phyloP scores from a whole-genome alignment of 2,113 vertebrate species.

The Bos javanicus region DNA sequence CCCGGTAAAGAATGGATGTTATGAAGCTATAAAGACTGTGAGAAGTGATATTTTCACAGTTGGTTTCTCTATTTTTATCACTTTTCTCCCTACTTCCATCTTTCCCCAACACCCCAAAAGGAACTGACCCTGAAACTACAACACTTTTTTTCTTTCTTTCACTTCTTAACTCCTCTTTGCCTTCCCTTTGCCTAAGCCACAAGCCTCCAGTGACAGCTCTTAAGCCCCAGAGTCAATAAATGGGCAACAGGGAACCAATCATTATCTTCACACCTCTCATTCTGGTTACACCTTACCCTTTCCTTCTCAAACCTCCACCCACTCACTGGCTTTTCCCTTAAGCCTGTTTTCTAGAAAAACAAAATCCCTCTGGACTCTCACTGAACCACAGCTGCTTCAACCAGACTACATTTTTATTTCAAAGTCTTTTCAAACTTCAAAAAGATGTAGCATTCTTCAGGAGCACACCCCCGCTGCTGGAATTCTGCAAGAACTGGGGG shows the following conservation, averaged over 20 bases:
- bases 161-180: background rate
- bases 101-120: background rate
- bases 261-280: background rate
- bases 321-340: background rate
- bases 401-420: background rate
- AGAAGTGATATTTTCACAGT: background rate
- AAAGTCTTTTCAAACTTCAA: slow-evolving; percentile 10
- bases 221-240: background rate
- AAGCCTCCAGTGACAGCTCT: background rate
- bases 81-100: background rate
- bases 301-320: background rate
- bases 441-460: background rate
- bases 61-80: background rate
- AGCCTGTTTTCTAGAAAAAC: background rate
- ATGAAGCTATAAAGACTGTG: background rate
- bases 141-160: background rate
- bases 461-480: background rate
- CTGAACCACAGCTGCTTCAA: background rate
- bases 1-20: background rate
- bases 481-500: background rate
- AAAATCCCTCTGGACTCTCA: background rate
- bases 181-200: background rate
- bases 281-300: background rate
- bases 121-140: background rate
- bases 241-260: background rate